phyloP scores from a whole-genome alignment of 2,888 invertebrate species.

The Sinohyriopsis cumingii region DNA sequence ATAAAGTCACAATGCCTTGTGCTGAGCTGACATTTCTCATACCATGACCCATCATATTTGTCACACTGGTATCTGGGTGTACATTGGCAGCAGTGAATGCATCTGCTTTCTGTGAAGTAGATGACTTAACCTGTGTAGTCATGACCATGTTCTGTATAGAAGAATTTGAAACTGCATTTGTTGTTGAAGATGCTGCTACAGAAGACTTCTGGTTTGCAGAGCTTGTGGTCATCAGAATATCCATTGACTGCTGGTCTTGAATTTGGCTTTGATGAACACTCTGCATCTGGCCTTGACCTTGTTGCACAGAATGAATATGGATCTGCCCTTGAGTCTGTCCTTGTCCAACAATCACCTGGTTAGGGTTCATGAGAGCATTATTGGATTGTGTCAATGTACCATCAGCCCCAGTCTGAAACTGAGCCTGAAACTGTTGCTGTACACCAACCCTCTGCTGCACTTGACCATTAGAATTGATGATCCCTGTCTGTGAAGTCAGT shows the following conservation, averaged over 20 bases:
- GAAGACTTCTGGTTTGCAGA: slow-evolving; percentile 9
- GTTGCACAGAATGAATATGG: too few species aligned
- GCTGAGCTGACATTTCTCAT: neutral
- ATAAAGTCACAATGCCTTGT: neutral
- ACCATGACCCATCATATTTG: neutral
- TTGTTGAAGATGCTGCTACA: slow-evolving; percentile 13
- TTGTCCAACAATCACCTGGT: neutral
- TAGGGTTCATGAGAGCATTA: neutral
- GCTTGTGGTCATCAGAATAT: slow-evolving; percentile 28
- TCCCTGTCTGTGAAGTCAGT: slow-evolving; percentile 18
- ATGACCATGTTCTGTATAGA: slow-evolving; percentile 14
- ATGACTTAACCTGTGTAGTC: slow-evolving; percentile 11
- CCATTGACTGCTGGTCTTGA: slow-evolving; percentile 7
- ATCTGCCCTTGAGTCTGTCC: neutral
- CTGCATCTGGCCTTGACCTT: neutral
- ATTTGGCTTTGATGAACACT: neutral
- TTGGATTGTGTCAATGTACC: slow-evolving; percentile 7
- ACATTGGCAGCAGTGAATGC: neutral
- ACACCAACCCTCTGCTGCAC: slow-evolving; percentile 25
- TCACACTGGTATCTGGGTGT: neutral
- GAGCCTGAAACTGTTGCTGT: slow-evolving; percentile 20
- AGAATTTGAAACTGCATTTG: slow-evolving; percentile 23
- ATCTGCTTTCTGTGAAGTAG: neutral
- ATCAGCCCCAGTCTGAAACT: slow-evolving; percentile 19
- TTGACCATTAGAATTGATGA: slow-evolving; percentile 21